Conservation (phyloP, 2,797 vertebrate species). For the Platalea minor region DNA sequence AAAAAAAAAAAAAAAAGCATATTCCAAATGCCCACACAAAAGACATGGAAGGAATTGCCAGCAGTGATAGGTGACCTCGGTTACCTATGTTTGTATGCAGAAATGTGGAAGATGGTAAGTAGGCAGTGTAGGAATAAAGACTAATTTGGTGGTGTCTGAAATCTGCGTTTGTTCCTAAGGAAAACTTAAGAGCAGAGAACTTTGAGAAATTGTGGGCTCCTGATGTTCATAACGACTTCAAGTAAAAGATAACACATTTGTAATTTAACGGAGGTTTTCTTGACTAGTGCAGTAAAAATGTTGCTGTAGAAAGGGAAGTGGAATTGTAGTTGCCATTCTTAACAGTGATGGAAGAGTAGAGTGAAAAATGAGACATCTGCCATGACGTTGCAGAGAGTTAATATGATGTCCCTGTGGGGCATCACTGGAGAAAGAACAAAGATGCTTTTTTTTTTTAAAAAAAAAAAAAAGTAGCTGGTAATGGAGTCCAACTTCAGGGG, state of each 20-base stretch:
- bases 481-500: neutral
- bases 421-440: neutral
- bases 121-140: neutral
- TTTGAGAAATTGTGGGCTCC: neutral
- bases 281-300: neutral
- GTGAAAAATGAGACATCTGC: neutral
- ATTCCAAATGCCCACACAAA: neutral
- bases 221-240: neutral
- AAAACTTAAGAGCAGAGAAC: neutral
- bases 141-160: neutral
- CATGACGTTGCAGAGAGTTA: neutral
- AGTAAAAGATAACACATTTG: neutral
- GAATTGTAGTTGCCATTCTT: neutral
- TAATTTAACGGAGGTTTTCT: neutral
- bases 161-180: neutral
- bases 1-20: accelerated
- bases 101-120: neutral
- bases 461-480: neutral
- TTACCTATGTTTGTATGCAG: neutral
- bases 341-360: neutral
- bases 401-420: neutral
- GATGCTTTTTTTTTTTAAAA: neutral
- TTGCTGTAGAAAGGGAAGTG: neutral
- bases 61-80: neutral
- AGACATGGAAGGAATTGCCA: neutral